A percentile compares a stretch with the other conserved stretches of the same genome.
phyloP scores from a whole-genome alignment of 2,888 invertebrate species.

The Chrysolina americana region DNA sequence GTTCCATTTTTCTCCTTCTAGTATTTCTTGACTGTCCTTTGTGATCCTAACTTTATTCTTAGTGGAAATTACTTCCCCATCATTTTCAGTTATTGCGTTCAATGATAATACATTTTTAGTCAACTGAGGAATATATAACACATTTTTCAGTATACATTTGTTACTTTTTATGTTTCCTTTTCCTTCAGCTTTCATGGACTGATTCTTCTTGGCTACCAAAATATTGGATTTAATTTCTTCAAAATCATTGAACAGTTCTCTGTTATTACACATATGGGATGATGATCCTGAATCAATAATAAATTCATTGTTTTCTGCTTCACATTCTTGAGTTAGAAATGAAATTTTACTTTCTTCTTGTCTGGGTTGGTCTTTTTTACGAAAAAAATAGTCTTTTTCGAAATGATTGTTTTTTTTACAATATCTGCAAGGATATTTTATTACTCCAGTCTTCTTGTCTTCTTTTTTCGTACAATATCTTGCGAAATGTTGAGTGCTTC shows the following conservation, averaged over 20 bases:
- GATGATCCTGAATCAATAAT: conserved; percentile 41
- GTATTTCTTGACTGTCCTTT: conserved; percentile 43
- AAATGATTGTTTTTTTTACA: conserved; percentile 24
- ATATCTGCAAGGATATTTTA: conserved; percentile 37
- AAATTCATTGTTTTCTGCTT: conserved; percentile 22
- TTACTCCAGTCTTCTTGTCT: conserved; percentile 20
- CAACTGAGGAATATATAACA: conserved; percentile 54
- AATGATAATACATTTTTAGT: conserved; percentile 58
- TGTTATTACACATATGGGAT: conserved; percentile 41
- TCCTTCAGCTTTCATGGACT: no score
- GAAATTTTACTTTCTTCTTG: conserved; percentile 26
- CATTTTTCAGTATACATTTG: conserved; percentile 31
- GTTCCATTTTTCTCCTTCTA: conserved; percentile 43
- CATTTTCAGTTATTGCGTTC: conserved; percentile 55
- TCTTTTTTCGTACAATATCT: conserved; percentile 12
- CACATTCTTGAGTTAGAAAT: background rate
- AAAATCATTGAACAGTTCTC: conserved; percentile 22
- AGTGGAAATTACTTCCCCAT: conserved; percentile 53
- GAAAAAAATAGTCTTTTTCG: conserved; percentile 40
- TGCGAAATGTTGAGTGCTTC: conserved; percentile 4
- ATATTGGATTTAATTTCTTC: conserved; percentile 29
- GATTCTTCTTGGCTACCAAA: conserved; percentile 41
- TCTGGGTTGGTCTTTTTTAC: conserved; percentile 18
- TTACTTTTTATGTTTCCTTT: no score
- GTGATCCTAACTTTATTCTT: conserved; percentile 48